Base-by-base conservation (phyloP, 1,140 invertebrate genomes). In the Cardiocondyla obscurior region DNA sequence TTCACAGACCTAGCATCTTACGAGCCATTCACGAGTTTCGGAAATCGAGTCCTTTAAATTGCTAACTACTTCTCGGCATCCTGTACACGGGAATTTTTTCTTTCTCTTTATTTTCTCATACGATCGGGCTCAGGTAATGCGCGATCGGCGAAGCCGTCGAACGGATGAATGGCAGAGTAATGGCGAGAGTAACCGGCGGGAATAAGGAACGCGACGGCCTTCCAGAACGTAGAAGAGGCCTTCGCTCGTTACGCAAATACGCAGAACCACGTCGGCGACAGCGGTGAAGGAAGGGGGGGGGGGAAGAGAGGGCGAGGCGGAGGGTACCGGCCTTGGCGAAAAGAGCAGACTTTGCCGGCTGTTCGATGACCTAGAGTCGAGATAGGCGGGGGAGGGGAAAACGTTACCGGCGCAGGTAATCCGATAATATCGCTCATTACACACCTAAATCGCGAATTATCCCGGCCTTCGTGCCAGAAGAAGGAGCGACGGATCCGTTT, bases 321-420 rank as follows among this genome's bases (percentile, higher is more conserved):
- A 73, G 39, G 53, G 19, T 46, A 14, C 44, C 83, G 83, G 44
- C 83, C 83, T 88, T 87, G 86, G 42, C 53, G 72, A 85, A 87
- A 87, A 81, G 69, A 85, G 65, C 42, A 87, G n/a, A 33, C 53
- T 65, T 60, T 55, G 57, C 16, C 64, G 51, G 6, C 42, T 84
- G 86, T 81, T 88, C 83, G 65, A 85, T 79, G 76, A 84, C 82
- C 85, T 77, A 81, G 53, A 58, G 55, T 36, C 42, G 22, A 74
- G 25, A 25, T 69, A 22, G 74, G 46, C 62, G 62, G 25, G 22
- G n/a, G n/a, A n/a, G n/a, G n/a, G n/a, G n/a, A n/a, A n/a, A 39
- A 42, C 33, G n/a, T 51, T 19, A 60, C 19, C n/a, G n/a, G 33
- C 19, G 65, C 25, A 79, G 74, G 8, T 79, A 79, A 79, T 39